Conservation (phyloP, 2,888 invertebrate genomes). For the Dioctria linearis region DNA sequence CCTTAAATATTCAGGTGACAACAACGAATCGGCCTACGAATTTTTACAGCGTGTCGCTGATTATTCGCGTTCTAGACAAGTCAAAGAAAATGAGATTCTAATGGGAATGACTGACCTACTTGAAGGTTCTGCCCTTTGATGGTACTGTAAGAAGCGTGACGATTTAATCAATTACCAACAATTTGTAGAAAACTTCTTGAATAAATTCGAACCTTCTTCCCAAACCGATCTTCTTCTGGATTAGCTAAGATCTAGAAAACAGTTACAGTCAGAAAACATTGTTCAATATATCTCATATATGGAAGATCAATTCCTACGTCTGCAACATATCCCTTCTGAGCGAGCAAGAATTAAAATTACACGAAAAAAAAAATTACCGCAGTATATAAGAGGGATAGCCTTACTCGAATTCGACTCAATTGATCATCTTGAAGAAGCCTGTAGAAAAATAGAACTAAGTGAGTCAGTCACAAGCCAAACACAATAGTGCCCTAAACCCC, state of each 20-base stretch:
- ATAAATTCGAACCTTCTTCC: not conserved
- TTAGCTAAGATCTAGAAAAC: not conserved
- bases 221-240: not conserved
- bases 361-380: not conserved
- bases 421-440: not conserved
- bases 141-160: not conserved
- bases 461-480: not conserved
- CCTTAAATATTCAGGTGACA: not conserved
- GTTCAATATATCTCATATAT: not conserved
- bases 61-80: not conserved
- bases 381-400: not conserved
- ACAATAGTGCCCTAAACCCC: too few relatives aligned
- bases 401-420: not conserved
- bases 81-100: not conserved
- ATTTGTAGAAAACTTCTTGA: not conserved
- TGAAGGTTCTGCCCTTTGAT: not conserved
- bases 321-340: not conserved
- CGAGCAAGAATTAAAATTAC: not conserved
- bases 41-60: not conserved
- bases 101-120: not conserved
- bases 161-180: not conserved
- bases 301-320: not conserved
- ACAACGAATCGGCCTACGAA: not conserved
- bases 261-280: not conserved
- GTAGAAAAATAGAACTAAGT: not conserved